A percentile compares a stretch with the other conserved stretches of the same genome.
Conservation (phyloP, 2,888 invertebrate genomes). For the Escarpia spicata region DNA sequence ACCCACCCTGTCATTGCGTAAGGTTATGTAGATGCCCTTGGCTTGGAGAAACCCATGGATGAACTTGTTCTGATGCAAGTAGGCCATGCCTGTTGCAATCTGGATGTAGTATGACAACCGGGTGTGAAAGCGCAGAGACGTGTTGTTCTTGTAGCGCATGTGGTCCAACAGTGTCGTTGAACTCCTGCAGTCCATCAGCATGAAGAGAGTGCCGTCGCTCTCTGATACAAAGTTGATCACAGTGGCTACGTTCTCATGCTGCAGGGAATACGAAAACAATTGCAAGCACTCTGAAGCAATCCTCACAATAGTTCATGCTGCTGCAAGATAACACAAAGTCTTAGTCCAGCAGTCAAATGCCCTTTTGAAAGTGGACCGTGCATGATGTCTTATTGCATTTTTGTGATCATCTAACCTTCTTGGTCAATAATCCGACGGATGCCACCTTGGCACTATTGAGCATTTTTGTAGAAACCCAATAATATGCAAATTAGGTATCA, state of each 20-base stretch:
- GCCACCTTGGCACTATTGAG: too few species aligned
- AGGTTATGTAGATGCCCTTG: neutral
- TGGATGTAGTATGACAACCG: neutral
- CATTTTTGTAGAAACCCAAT: too few species aligned
- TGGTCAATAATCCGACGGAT: too few species aligned
- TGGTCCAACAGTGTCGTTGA: neutral
- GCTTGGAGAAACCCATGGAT: neutral
- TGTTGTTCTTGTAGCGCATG: neutral
- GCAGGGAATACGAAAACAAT: neutral
- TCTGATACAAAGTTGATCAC: neutral
- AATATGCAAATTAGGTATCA: too few species aligned
- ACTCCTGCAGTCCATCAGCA: constrained; percentile 16
- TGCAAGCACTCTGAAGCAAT: neutral
- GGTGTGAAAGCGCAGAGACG: neutral
- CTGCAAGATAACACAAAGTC: neutral
- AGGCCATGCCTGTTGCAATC: neutral
- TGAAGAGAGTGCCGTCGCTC: neutral
- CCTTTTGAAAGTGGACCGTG: too few species aligned
- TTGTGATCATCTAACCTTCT: too few species aligned
- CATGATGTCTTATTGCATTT: too few species aligned
- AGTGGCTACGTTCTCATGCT: neutral
- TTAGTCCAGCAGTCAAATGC: too few species aligned
- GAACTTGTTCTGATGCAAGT: neutral
- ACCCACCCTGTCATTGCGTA: neutral
- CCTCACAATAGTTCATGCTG: neutral